A percentile compares a stretch with the other conserved stretches of the same genome.
Conservation (phyloP, 2,888 invertebrate species). For the Chymomyza procnemis region DNA sequence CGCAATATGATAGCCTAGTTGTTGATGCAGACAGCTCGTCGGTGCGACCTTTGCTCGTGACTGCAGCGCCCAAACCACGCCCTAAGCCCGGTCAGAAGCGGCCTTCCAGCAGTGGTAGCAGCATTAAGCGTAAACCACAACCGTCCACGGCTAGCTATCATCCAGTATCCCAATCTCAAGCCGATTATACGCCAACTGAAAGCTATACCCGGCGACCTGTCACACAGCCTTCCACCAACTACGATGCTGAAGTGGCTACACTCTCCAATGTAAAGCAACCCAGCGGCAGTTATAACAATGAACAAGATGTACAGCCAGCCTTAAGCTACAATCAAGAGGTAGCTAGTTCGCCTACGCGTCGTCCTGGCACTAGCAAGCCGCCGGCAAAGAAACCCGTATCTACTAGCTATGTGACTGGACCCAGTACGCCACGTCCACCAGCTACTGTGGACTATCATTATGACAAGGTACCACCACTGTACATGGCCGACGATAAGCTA, state of each 20-base stretch:
- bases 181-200: background rate
- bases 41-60: conserved; percentile 77
- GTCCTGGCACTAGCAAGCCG: conserved; percentile 47
- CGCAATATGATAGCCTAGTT: conserved; percentile 35
- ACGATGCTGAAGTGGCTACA: background rate
- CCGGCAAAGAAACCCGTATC: conserved; percentile 75
- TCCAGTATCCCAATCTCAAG: conserved; percentile 20
- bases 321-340: conserved; percentile 45
- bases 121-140: conserved; percentile 38
- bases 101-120: conserved; percentile 21
- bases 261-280: conserved; percentile 33
- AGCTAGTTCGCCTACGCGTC: conserved; percentile 56
- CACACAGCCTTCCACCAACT: conserved; percentile 15
- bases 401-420: conserved; percentile 79
- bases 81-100: conserved; percentile 59
- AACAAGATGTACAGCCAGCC: conserved; percentile 31
- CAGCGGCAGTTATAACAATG: conserved; percentile 8
- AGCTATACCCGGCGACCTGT: conserved; percentile 38
- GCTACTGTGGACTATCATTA: conserved; percentile 67
- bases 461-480: conserved; percentile 62
- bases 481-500: conserved; percentile 73
- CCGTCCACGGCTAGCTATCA: conserved; percentile 26
- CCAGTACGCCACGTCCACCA: conserved; percentile 80
- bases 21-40: conserved; percentile 36
- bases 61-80: conserved; percentile 74